A percentile compares a stretch with the other conserved stretches of the same genome.
These are phyloP conservation scores for Scopus umbretta DNA, from an alignment of 2,113 vertebrate species.

Conservation along the genomic window DNA sequence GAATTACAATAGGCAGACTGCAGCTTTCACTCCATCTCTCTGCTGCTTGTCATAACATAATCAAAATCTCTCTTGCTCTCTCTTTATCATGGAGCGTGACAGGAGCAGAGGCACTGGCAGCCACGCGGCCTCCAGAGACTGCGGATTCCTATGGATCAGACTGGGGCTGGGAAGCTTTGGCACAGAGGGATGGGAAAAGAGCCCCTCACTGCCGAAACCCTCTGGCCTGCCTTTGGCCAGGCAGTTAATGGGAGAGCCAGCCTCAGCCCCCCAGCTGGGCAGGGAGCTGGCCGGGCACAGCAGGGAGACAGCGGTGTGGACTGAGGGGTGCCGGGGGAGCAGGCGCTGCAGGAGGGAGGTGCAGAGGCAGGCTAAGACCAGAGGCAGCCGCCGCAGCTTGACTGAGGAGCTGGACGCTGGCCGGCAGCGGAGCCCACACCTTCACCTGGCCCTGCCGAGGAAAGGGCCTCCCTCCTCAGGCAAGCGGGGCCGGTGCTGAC, in stretches of 20 bases:
- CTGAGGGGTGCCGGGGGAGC: neutral
- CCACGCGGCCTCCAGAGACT: neutral
- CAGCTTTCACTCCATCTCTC: slow-evolving; percentile 32
- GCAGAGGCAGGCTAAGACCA: neutral
- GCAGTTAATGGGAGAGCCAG: neutral
- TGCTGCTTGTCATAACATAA: slow-evolving; percentile 31
- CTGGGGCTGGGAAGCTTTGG: neutral
- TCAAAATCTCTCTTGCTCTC: slow-evolving; percentile 27
- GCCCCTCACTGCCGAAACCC: neutral
- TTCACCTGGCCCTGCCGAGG: neutral
- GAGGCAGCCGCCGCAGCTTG: neutral
- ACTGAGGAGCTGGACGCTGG: neutral
- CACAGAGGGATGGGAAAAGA: neutral
- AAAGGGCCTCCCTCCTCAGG: neutral
- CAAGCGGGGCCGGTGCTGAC: neutral
- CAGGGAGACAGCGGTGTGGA: neutral
- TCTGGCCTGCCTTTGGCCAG: neutral
- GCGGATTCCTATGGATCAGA: neutral
- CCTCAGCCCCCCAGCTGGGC: neutral
- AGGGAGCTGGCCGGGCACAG: neutral
- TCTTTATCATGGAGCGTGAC: neutral
- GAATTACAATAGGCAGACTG: slow-evolving; percentile 25
- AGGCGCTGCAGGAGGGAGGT: neutral
- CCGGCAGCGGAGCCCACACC: neutral
- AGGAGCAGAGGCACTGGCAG: neutral